phyloP scores from a whole-genome alignment of 2,113 vertebrate species.

The Python bivittatus region DNA sequence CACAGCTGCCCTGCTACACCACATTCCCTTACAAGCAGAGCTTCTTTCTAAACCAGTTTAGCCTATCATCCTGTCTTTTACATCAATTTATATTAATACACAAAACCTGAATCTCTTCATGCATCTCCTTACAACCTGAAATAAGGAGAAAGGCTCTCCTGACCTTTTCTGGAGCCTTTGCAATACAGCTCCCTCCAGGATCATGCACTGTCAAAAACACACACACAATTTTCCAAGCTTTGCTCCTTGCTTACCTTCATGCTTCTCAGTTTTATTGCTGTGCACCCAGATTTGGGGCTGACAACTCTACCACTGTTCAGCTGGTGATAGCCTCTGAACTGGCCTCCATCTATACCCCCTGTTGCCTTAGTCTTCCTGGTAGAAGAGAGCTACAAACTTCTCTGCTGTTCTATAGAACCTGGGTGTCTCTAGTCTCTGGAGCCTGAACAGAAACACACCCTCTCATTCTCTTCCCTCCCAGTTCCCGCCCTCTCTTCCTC shows the following conservation, averaged over 20 bases:
- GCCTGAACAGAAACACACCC: slow-evolving; percentile 2
- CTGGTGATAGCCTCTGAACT: background rate
- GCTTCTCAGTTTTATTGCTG: background rate
- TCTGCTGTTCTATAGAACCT: background rate
- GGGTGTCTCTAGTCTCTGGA: background rate
- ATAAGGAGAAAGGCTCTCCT: background rate
- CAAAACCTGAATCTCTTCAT: background rate
- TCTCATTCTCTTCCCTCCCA: background rate
- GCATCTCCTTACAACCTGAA: background rate
- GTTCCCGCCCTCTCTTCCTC: background rate
- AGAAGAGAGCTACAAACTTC: background rate
- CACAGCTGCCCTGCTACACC: background rate
- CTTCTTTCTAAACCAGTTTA: background rate
- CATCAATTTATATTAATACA: too few relatives aligned
- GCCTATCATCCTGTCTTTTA: background rate
- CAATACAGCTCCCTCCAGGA: background rate
- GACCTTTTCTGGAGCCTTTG: background rate
- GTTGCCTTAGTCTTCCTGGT: background rate
- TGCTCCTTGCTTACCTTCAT: slow-evolving; percentile 2
- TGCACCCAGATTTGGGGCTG: background rate
- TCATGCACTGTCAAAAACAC: background rate
- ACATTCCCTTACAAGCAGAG: background rate
- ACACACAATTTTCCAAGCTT: background rate
- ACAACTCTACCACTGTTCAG: background rate
- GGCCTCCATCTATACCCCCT: background rate